Percentiles rank a stretch among this genome's conserved stretches.
Conservation (phyloP, 2,888 invertebrate genomes). For the Papilio gigon region DNA sequence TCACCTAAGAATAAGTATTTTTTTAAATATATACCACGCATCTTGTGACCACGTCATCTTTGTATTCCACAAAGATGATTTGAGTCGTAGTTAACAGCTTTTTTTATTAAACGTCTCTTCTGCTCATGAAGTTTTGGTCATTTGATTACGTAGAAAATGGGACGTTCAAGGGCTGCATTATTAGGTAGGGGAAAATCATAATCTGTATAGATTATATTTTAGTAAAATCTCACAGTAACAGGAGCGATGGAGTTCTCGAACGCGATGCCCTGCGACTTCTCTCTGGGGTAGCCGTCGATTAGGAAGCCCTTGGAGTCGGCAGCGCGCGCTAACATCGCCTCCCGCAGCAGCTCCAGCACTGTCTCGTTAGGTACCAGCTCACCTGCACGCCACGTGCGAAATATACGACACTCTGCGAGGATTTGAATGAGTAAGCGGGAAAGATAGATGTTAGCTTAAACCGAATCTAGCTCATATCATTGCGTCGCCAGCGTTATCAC, state of each 20-base stretch:
- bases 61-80: too few species aligned
- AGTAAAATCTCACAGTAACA: slow-evolving; percentile 59
- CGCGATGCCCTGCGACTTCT: slow-evolving; percentile 91
- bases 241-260: slow-evolving; percentile 90
- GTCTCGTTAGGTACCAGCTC: slow-evolving; percentile 94
- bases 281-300: slow-evolving; percentile 96
- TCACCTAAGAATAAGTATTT: slow-evolving; percentile 66
- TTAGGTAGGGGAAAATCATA: too few species aligned
- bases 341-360: slow-evolving; percentile 92
- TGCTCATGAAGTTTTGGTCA: too few species aligned
- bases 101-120: too few species aligned
- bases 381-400: slow-evolving; percentile 57
- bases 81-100: too few species aligned
- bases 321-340: slow-evolving; percentile 87
- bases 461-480: too few species aligned
- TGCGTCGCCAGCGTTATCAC: too few species aligned
- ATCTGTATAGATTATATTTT: too few species aligned
- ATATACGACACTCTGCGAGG: too few species aligned
- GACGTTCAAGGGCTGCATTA: too few species aligned
- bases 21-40: neutral
- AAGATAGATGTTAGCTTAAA: too few species aligned
- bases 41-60: neutral
- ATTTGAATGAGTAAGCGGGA: neutral
- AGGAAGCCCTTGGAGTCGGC: slow-evolving; percentile 90
- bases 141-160: too few species aligned